Conservation (phyloP, 2,888 invertebrate species). For the Xanthia icteritia region DNA sequence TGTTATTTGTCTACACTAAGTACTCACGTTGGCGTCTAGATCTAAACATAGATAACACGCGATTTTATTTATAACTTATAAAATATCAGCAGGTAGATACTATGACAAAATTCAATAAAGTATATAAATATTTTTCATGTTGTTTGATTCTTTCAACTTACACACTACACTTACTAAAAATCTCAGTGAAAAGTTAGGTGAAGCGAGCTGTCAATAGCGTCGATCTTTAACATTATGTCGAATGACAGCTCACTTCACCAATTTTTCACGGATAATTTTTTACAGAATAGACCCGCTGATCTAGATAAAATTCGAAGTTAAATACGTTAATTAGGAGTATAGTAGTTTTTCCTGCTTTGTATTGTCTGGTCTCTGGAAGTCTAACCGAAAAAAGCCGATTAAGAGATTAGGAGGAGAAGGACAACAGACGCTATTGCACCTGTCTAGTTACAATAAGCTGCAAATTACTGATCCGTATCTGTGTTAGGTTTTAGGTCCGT, state of each 20-base stretch:
- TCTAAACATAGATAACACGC: conserved; percentile 7
- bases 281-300: background rate
- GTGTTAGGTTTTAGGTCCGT: background rate
- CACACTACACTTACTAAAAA: background rate
- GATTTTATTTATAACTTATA: background rate
- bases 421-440: background rate
- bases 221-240: background rate
- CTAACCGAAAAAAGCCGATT: background rate
- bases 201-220: background rate
- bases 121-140: background rate
- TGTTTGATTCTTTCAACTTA: background rate
- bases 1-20: conserved; percentile 32
- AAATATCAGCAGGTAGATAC: background rate
- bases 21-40: conserved; percentile 14
- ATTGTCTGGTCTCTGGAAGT: background rate
- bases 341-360: background rate
- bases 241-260: background rate
- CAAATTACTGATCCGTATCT: background rate
- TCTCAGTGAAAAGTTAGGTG: background rate
- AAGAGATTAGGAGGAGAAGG: background rate
- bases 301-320: background rate
- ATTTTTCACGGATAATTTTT: background rate
- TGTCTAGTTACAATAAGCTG: no score
- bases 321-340: background rate
- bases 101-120: background rate